Base-by-base conservation (phyloP, 2,113 vertebrate species). In the Eira barbara region DNA sequence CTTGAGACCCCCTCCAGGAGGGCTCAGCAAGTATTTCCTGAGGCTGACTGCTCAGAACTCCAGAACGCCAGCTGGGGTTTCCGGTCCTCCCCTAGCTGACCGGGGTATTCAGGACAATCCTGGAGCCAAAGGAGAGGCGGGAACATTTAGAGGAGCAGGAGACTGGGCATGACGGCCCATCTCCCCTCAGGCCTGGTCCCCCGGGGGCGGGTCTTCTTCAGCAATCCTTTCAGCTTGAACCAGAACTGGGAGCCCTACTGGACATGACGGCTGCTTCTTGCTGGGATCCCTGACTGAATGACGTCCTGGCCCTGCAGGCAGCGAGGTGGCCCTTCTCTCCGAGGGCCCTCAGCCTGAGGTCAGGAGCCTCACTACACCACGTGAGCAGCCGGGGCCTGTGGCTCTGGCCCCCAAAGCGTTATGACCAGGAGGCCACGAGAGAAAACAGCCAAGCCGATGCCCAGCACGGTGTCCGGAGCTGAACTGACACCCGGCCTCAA, bases 81-180 rank as follows among this genome's bases (percentile, higher is more conserved):
- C 86, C 31, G 21, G 69, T 20, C 31, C 18, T 65, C 1, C 0
- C 20, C 81, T 34, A 21, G 45, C 79, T 74, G 34, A n/a, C 27
- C 39, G 29, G 47, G 29, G 29, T 25, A 4, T 34, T 39, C 17
- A 27, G 39, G 11, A 88, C 21, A 27, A 31, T n/a, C 45, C 7
- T 0, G 1, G 23, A 39, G 13, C 21, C 74, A 45, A 31, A 18
- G 11, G 15, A 25, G 49, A 17, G 6, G 39, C 0, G 5, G 73
- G 39, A 13, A 11, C 47, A 42, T 45, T 15, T 1, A 36, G n/a
- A 23, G n/a, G n/a, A 47, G 15, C 42, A 4, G 21, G 47, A 27
- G 8, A 1, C 21, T 1, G 21, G 71, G 34, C 0, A 0, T 4
- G 36, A 1, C 1, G 34, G 25, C 52, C 65, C 39, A 1, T 78